Base-by-base conservation (phyloP, 2,113 vertebrate species). In the Mesitornis unicolor region DNA sequence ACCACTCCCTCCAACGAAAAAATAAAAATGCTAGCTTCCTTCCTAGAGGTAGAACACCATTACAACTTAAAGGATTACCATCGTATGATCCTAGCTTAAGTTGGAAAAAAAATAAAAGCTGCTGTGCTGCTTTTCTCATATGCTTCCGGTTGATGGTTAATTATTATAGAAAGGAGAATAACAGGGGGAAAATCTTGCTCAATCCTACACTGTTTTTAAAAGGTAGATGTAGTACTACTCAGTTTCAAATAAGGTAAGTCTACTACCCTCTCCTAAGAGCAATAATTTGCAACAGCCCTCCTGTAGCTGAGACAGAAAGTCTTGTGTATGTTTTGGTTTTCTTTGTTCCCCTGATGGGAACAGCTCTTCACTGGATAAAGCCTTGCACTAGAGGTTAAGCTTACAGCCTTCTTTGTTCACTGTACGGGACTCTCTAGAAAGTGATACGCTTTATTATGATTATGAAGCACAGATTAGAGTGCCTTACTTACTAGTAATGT, bases 71-170 rank as follows among this genome's bases (percentile, higher is more conserved):
- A 85, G 61, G 6, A 64, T 51, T 74, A 26, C 17, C 7, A 33
- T 9, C 19, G 19, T 14, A 6, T 6, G 18, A 85, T 68, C 16
- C 28, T 42, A 47, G 22, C 21, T 88, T 65, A 33, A n/a, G 16
- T 0, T 70, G 21, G 2, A 0, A 2, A 7, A n/a, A 33, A 9
- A 17, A 20, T 36, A 56, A 33, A 78, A 31, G 26, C 13, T 67
- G 24, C 56, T 64, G 12, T 67, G 24, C 56, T 64, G 12, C 16
- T 69, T 71, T 76, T 48, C 18, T 33, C 6, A 7, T 21, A 6
- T 13, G 13, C n/a, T 56, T 85, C 24, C 4, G 76, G 18, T 15
- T 69, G 28, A 51, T 28, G 6, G 25, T 20, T 80, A 78, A 17
- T 29, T 87, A 5, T 20, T 36, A 10, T 2, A 54, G 35, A 76